Evolutionary conservation across 2,113 vertebrate species (phyloP).

Genomic region (Hippolais icterina): DNA sequence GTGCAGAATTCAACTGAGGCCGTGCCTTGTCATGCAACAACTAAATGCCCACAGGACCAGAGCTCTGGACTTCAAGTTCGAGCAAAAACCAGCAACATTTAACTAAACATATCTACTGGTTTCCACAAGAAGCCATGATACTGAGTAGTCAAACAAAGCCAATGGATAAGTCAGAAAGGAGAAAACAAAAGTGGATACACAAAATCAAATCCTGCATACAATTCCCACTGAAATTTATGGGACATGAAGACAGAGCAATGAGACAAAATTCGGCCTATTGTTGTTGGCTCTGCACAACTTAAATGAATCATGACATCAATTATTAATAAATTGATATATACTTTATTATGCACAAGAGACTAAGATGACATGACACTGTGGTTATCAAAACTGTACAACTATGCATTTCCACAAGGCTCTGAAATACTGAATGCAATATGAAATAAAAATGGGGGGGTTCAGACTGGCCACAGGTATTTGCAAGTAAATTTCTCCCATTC

Average conservation of each 20-base stretch:
- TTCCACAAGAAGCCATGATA: not conserved
- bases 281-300: not conserved
- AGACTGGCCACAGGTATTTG: conserved; percentile 77
- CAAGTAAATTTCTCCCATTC: conserved; percentile 49
- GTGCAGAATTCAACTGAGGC: not conserved
- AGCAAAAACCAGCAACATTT: not conserved
- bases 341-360: conserved; percentile 83
- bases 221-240: not conserved
- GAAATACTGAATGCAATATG: conserved; percentile 63
- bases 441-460: conserved; percentile 64
- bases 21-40: not conserved
- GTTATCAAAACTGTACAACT: conserved; percentile 80
- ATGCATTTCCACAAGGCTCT: conserved; percentile 67
- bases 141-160: not conserved
- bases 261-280: not conserved
- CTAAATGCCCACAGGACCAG: not conserved
- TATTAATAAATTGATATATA: conserved; percentile 75
- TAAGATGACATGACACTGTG: conserved; percentile 72
- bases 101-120: not conserved
- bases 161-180: not conserved
- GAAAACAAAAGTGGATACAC: not conserved
- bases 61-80: not conserved
- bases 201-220: not conserved
- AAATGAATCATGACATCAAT: not conserved
- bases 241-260: not conserved